Evolutionary conservation across 2,888 invertebrate genomes (phyloP), one percentile per base, ranked within the genome.

Genomic region (Campoplex capitator): DNA sequence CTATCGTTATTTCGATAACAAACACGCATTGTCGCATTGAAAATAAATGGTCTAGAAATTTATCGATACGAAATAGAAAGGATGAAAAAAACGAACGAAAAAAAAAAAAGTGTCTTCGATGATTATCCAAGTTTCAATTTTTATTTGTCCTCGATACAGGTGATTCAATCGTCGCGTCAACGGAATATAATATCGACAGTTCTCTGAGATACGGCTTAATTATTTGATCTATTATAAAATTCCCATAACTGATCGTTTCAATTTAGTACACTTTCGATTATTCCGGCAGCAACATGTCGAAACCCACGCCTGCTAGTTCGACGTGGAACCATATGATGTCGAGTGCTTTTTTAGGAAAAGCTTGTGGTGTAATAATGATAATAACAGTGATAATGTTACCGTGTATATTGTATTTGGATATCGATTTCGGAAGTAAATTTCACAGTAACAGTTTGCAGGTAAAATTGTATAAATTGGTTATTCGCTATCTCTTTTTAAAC

Each of bases 381-480:
- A 54, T 79, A 45, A 42, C 35, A 62, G 78, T 86, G 68, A 51
- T 83, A 54, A 70, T 86, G 79, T 62, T 86, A 54, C 85, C 85
- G 68, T 75, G 78, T 35, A 58, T 86, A 8, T 75, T 86, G 28
- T 86, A 86, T 45, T 35, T 86, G 51, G 79, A 86, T 58, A 83
- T 86, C 45, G 78, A 86, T 35, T 73, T 86, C 23, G 78, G 62
- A 70, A 83, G 56, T 13, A 86, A 65, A 83, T 73, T 85, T 3
- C 67, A 42, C 28, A 77, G 67, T n/a, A 82, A 11, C 8, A 77
- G 42, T 13, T 54, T 70, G n/a, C 62, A 79, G 85, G 83, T 83
- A 67, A 78, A 38, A 48, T 42, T 32, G 48, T 54, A 54, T 54
- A 13, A 23, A n/a, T 35, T 73, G 11, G 32, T 32, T n/a, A 16